Evolutionary conservation across 1,140 invertebrate species (phyloP).

Genomic region (Pinna nobilis): DNA sequence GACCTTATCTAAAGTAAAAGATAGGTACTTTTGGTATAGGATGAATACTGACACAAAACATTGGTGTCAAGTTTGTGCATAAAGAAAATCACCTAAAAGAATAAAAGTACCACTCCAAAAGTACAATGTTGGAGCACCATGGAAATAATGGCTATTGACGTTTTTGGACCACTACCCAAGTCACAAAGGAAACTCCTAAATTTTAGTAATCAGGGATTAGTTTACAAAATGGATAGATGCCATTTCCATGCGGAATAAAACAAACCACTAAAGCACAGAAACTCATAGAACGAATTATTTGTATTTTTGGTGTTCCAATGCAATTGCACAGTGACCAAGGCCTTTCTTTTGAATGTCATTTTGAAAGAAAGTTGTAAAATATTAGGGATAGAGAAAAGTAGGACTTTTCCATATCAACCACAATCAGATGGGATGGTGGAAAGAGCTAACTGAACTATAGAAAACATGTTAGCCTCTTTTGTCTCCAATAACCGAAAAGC

Average conservation of each 20-base stretch:
- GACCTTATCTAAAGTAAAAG: slow-evolving; percentile 23
- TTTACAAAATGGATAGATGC: slow-evolving; percentile 26
- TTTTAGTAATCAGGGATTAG: not conserved
- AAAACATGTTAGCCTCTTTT: slow-evolving; percentile 29
- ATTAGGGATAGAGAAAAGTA: slow-evolving; percentile 25
- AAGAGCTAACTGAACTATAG: slow-evolving; percentile 31
- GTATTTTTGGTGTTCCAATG: slow-evolving; percentile 66
- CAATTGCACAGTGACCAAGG: slow-evolving; percentile 69
- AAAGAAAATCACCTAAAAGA: not conserved
- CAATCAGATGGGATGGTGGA: slow-evolving; percentile 46
- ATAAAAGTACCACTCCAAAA: not conserved
- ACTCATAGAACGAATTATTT: slow-evolving; percentile 64
- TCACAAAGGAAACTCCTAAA: not conserved
- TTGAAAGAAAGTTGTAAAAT: slow-evolving; percentile 38
- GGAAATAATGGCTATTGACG: slow-evolving; percentile 14
- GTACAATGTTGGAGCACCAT: slow-evolving; percentile 31
- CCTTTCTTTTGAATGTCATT: slow-evolving; percentile 26
- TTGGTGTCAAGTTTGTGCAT: slow-evolving; percentile 20
- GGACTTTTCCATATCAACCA: slow-evolving; percentile 40
- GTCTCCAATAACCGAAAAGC: slow-evolving; percentile 26
- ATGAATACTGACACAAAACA: not conserved
- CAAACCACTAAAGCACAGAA: slow-evolving; percentile 48
- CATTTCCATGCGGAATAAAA: slow-evolving; percentile 5
- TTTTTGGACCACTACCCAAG: slow-evolving; percentile 5
- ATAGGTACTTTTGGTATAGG: slow-evolving; percentile 25